A percentile compares a stretch with the other conserved stretches of the same genome.
Conservation (phyloP, 2,113 vertebrate genomes). For the Corydoras sp. region DNA sequence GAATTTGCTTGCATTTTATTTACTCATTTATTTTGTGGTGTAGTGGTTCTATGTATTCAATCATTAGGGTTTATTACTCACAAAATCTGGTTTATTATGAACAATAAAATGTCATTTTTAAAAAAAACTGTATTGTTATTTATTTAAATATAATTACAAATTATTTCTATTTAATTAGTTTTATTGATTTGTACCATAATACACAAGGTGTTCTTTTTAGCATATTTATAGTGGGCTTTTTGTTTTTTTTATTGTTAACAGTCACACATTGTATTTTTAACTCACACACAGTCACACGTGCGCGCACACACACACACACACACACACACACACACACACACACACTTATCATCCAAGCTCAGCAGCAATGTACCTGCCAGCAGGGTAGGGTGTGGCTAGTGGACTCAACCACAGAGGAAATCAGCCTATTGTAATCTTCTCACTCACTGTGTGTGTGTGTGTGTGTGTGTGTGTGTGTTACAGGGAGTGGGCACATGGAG, state of each 20-base stretch:
- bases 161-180: too few species aligned
- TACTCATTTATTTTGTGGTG: too few species aligned
- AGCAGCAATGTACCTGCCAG: slow-evolving; percentile 75
- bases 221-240: neutral
- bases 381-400: slow-evolving; percentile 80
- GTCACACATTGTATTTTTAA: slow-evolving; percentile 8
- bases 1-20: too few species aligned
- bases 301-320: too few species aligned
- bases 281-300: slow-evolving; percentile 18
- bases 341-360: slow-evolving; percentile 57
- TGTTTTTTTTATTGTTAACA: slow-evolving; percentile 25
- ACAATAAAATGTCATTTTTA: too few species aligned
- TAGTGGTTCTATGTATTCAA: too few species aligned
- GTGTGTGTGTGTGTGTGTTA: neutral
- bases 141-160: too few species aligned
- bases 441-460: slow-evolving; percentile 47
- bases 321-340: neutral
- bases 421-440: slow-evolving; percentile 89
- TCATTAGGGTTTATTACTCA: too few species aligned
- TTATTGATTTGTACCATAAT: neutral
- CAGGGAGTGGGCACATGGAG: neutral
- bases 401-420: slow-evolving; percentile 96
- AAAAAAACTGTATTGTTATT: too few species aligned
- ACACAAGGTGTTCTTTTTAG: neutral
- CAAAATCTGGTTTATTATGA: too few species aligned